Percentiles rank a stretch among this genome's conserved stretches.
Evolutionary conservation across 2,113 vertebrate species (phyloP).

Genomic region (Archilochus colubris): DNA sequence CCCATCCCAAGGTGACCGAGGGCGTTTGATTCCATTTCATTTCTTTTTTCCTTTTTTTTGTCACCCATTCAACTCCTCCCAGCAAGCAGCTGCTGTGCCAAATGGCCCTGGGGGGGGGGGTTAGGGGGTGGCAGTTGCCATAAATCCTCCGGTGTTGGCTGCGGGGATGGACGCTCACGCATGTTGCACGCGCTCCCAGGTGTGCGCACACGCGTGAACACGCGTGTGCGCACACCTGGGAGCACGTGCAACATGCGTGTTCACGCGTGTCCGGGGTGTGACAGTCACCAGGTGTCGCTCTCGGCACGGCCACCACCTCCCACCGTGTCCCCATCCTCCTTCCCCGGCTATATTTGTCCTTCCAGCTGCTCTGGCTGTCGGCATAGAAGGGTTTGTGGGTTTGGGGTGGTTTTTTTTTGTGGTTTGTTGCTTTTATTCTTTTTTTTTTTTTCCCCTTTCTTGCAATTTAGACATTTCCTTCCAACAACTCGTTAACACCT

Average conservation of each 20-base stretch:
- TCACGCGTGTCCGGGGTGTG: not conserved
- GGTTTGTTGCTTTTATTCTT: too few relatives aligned
- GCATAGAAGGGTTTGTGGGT: not conserved
- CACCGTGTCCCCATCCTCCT: constrained; percentile 17
- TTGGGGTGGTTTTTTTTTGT: too few relatives aligned
- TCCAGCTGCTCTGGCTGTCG: constrained; percentile 48
- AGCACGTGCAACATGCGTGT: not conserved
- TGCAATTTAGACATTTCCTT: not conserved
- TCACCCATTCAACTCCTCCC: not conserved
- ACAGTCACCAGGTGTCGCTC: constrained; percentile 44
- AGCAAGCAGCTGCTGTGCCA: constrained; percentile 50
- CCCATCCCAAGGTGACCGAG: not conserved
- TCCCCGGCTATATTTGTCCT: constrained; percentile 26
- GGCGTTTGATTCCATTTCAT: not conserved
- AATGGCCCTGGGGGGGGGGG: not conserved
- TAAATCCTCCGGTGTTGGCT: not conserved
- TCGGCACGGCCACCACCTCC: constrained; percentile 24
- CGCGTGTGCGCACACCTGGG: not conserved
- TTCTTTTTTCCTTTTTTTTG: not conserved
- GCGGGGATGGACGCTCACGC: too few relatives aligned
- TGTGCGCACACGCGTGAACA: not conserved
- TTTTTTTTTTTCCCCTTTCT: not conserved
- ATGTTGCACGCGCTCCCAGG: accelerated
- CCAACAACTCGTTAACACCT: constrained; percentile 28
- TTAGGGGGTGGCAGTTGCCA: not conserved